Conservation (phyloP, 2,888 invertebrate genomes). For the Limnephilus rhombicus region DNA sequence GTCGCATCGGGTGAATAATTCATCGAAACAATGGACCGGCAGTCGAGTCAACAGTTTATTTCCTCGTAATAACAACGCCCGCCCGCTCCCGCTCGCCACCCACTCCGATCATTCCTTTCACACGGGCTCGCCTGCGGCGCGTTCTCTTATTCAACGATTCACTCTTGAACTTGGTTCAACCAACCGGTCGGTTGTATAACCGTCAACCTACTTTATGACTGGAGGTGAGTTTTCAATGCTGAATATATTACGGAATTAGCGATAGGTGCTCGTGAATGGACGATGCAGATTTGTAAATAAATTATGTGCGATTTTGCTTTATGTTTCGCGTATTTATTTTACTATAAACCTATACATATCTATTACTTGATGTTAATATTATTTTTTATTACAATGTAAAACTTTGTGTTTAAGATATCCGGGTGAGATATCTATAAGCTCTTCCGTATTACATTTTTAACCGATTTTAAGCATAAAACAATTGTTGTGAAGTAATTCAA, state of each 20-base stretch:
- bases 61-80: slow-evolving; percentile 24
- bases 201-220: slow-evolving; percentile 43
- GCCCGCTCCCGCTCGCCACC: slow-evolving; percentile 31
- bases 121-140: slow-evolving; percentile 34
- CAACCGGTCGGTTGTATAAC: slow-evolving; percentile 40
- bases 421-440: no score
- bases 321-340: neutral
- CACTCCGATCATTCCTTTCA: slow-evolving; percentile 21
- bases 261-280: slow-evolving; percentile 21
- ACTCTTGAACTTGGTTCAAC: slow-evolving; percentile 53
- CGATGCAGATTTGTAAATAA: slow-evolving; percentile 9
- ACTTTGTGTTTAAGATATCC: no score
- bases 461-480: no score
- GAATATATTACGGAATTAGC: slow-evolving; percentile 42
- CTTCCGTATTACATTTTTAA: no score
- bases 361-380: no score
- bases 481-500: no score
- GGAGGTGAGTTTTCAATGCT: slow-evolving; percentile 44
- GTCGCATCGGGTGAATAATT: slow-evolving; percentile 45
- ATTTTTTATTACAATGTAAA: no score
- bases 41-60: slow-evolving; percentile 42
- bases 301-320: neutral
- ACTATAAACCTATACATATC: no score
- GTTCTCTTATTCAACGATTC: slow-evolving; percentile 48
- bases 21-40: slow-evolving; percentile 40